phyloP scores from a whole-genome alignment of 2,113 vertebrate genomes.

The Triplophysa tibetana region DNA sequence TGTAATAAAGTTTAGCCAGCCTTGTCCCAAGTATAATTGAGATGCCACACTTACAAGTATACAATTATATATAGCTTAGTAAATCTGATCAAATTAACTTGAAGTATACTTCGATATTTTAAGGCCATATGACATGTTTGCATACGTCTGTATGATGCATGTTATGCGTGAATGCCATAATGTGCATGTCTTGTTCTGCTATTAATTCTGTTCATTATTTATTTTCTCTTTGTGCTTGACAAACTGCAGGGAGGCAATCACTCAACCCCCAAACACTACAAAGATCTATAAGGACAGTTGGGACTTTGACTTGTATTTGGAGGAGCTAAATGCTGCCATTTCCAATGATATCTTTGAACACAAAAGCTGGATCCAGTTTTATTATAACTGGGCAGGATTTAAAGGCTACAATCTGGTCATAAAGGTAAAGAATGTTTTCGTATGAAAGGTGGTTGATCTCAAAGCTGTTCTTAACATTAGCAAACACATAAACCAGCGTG shows the following conservation, averaged over 20 bases:
- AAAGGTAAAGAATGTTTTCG: slow-evolving; percentile 66
- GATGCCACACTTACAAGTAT: too few relatives aligned
- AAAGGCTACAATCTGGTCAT: slow-evolving; percentile 77
- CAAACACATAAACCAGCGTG: neutral
- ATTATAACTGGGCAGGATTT: slow-evolving; percentile 82
- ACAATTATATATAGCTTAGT: too few relatives aligned
- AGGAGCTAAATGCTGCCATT: slow-evolving; percentile 65
- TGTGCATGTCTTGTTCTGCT: neutral
- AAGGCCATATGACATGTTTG: too few relatives aligned
- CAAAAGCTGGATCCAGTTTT: slow-evolving; percentile 74
- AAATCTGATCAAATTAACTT: too few relatives aligned
- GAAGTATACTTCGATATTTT: too few relatives aligned
- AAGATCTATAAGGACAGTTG: slow-evolving; percentile 77
- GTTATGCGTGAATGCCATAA: neutral
- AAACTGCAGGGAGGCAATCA: slow-evolving; percentile 65
- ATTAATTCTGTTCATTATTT: neutral
- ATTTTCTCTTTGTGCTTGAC: slow-evolving; percentile 7
- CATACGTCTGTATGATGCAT: too few relatives aligned
- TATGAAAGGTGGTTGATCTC: neutral
- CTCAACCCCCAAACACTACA: slow-evolving; percentile 63
- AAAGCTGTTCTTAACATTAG: neutral
- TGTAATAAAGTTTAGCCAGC: too few relatives aligned
- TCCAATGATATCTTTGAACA: slow-evolving; percentile 72
- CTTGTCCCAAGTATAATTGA: too few relatives aligned
- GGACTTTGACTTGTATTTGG: slow-evolving; percentile 74